Percentiles rank a stretch among this genome's conserved stretches.
These are phyloP conservation scores for Melanchra persicariae DNA, from an alignment of 2,888 invertebrate genomes.

Conservation along the genomic window DNA sequence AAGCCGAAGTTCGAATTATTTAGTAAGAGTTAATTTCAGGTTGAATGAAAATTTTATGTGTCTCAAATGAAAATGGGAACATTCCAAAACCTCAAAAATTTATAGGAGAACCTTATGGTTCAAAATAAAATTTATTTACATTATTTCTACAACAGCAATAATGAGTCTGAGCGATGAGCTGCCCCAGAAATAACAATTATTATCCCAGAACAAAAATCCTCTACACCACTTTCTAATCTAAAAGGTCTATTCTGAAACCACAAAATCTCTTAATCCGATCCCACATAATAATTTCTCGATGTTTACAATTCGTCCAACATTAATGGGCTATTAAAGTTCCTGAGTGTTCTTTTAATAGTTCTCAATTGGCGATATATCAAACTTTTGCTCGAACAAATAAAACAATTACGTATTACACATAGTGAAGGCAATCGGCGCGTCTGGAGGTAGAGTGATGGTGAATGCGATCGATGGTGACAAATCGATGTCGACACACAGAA, in stretches of 20 bases:
- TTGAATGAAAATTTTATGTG: too few species aligned
- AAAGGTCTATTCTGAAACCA: conserved; percentile 55
- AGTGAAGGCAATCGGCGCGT: conserved; percentile 66
- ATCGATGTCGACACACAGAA: conserved; percentile 82
- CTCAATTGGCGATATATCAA: conserved; percentile 67
- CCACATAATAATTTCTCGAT: conserved; percentile 59
- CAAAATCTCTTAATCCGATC: conserved; percentile 59
- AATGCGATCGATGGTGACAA: conserved; percentile 86
- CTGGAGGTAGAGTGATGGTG: conserved; percentile 75
- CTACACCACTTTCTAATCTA: conserved; percentile 40
- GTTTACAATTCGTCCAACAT: conserved; percentile 61
- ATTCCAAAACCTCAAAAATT: too few species aligned
- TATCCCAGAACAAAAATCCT: conserved; percentile 18
- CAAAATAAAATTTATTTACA: too few species aligned
- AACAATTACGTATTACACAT: conserved; percentile 68
- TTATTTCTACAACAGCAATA: neutral
- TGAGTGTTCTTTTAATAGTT: conserved; percentile 57
- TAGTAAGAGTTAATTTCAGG: too few species aligned
- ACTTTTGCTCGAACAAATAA: conserved; percentile 69
- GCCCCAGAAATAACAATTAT: neutral
- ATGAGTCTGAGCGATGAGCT: too few species aligned
- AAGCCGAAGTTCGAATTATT: too few species aligned
- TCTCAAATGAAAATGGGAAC: too few species aligned
- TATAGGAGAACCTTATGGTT: neutral
- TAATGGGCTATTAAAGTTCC: conserved; percentile 62